A percentile compares a stretch with the other conserved stretches of the same genome.
Evolutionary conservation across 2,888 invertebrate genomes (phyloP).

Genomic region (Eupelmus urozonus): DNA sequence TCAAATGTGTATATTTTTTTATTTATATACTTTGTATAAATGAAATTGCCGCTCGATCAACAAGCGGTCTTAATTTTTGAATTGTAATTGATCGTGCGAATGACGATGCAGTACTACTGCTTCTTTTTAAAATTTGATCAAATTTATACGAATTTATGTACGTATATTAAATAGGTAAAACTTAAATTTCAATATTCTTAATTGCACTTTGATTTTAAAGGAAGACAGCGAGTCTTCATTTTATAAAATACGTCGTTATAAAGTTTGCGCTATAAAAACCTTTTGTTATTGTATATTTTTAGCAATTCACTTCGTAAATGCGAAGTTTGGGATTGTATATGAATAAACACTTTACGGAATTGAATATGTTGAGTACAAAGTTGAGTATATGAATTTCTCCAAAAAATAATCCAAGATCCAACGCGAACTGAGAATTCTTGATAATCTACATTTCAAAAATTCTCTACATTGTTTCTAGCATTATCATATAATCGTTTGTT

Average conservation of each 20-base stretch:
- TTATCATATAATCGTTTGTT: constrained; percentile 45
- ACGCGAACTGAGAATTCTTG: constrained; percentile 16
- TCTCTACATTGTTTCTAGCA: constrained; percentile 27
- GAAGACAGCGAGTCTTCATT: constrained; percentile 42
- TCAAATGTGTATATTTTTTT: constrained; percentile 47
- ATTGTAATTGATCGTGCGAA: constrained; percentile 26
- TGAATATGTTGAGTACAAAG: constrained; percentile 50
- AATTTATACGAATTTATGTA: constrained; percentile 38
- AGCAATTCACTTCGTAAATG: constrained; percentile 30
- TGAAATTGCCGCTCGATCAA: constrained; percentile 54
- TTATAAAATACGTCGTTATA: constrained; percentile 39
- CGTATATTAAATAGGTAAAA: constrained; percentile 18
- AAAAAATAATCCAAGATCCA: no score
- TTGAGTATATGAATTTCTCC: constrained; percentile 26
- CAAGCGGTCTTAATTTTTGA: constrained; percentile 47
- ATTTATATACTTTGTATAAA: constrained; percentile 55
- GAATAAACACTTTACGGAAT: constrained; percentile 27
- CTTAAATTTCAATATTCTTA: constrained; percentile 46
- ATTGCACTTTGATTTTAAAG: constrained; percentile 54
- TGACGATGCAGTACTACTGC: constrained; percentile 19
- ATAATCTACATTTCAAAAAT: constrained; percentile 40
- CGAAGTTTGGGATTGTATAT: constrained; percentile 14
- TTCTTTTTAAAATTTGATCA: constrained; percentile 43
- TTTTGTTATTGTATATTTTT: constrained; percentile 35
- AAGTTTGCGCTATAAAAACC: constrained; percentile 43